Base-by-base conservation (phyloP, 2,797 vertebrate genomes). In the Setipinna tenuifilis region DNA sequence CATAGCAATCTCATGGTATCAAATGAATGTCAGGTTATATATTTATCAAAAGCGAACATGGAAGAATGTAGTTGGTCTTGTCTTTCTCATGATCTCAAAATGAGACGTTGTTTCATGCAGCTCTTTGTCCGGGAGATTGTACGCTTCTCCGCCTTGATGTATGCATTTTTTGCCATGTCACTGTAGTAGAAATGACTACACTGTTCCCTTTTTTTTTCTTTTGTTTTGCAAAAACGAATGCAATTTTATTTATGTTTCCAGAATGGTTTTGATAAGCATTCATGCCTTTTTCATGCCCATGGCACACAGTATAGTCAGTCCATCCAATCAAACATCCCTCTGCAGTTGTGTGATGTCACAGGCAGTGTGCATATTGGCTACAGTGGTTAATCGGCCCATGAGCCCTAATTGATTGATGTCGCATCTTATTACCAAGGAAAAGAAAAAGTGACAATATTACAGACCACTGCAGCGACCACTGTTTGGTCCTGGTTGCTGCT, bases 211-310 rank as follows among this genome's bases (percentile, higher is more conserved):
- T 44, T 78, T 78, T 44, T 35, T 78, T 19, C 1, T 44, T 78
- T 78, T 59, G 9, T 54, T 92, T 89, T 89, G n/a, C 84, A 19
- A 65, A 41, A 87, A 59, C 57, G 44, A 87, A 85, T 85, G 93
- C 91, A 78, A 78, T 78, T 78, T 93, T 93, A 93, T 94, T 93
- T 93, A 93, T 94, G 93, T 92, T 93, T 94, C 94, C 93, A 94
- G 91, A 90, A 94, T 94, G 91, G 85, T 93, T 93, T 57, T 84
- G 84, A 92, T 94, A 10, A 92, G 90, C 90, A 91, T 91, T 93
- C 17, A 78, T 95, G 95, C 94, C 94, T 96, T 95, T 92, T 91
- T 92, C 93, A 94, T n/a, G n/a, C 91, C 94, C 93, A 94, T 89
- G 17, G 17, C 41, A 21, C 17, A 78, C 19, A 41, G 41, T 21